phyloP scores from a whole-genome alignment of 2,797 vertebrate genomes.

The Menidia menidia region DNA sequence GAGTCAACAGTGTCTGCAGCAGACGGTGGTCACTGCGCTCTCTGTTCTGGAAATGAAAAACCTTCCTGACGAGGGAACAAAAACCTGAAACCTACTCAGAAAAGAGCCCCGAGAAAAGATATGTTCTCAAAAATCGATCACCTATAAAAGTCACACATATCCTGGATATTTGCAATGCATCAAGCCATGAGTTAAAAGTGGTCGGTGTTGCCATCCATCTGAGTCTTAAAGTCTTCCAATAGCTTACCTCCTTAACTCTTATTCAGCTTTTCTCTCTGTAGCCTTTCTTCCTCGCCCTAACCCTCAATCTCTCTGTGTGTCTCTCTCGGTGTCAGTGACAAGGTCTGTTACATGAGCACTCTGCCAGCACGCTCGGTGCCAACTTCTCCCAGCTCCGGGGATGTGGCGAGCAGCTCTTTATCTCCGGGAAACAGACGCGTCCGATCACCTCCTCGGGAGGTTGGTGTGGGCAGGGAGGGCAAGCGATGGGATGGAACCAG shows the following conservation, averaged over 20 bases:
- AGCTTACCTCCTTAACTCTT: slow-evolving; percentile 44
- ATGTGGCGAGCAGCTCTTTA: slow-evolving; percentile 81
- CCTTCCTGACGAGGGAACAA: no score
- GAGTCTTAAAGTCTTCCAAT: slow-evolving; percentile 23
- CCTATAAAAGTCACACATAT: no score
- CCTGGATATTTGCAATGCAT: no score
- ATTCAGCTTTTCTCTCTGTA: slow-evolving; percentile 25
- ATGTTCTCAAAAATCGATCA: no score
- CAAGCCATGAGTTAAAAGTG: no score
- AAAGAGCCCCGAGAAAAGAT: no score
- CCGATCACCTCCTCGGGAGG: slow-evolving; percentile 75
- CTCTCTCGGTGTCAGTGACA: slow-evolving; percentile 71
- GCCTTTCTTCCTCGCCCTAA: slow-evolving; percentile 31
- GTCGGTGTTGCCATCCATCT: not conserved
- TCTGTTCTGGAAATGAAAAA: no score
- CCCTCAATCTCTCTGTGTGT: slow-evolving; percentile 31
- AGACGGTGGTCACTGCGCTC: no score
- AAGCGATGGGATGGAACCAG: slow-evolving; percentile 56
- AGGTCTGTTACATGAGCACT: slow-evolving; percentile 73
- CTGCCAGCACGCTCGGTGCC: slow-evolving; percentile 73
- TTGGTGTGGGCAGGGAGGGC: slow-evolving; percentile 60
- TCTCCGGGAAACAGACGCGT: slow-evolving; percentile 83
- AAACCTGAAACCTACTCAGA: no score
- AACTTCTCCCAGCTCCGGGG: slow-evolving; percentile 76
- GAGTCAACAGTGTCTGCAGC: no score